Percentiles rank a stretch among this genome's conserved stretches.
Evolutionary conservation across 2,888 invertebrate species (phyloP).

Genomic region (Epirrita christyi): DNA sequence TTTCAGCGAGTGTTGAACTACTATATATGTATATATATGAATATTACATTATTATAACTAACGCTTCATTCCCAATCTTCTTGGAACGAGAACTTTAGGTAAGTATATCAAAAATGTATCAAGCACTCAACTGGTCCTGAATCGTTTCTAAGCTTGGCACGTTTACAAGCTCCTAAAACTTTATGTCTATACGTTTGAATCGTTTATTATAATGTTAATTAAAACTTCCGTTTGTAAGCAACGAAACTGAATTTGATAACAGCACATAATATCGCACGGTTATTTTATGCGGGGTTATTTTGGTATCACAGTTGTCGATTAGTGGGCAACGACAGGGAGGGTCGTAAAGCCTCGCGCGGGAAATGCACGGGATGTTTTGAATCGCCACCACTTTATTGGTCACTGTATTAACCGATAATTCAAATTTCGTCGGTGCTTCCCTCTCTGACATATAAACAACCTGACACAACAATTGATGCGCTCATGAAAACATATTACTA

Average conservation of each 20-base stretch:
- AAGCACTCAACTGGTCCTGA: neutral
- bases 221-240: conserved; percentile 20
- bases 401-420: conserved; percentile 79
- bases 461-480: conserved; percentile 50
- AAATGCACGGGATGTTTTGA: conserved; percentile 81
- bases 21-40: too few relatives aligned
- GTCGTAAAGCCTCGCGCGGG: conserved; percentile 71
- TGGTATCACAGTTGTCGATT: conserved; percentile 79
- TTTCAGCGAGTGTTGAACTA: too few relatives aligned
- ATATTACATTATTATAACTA: neutral
- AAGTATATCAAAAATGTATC: conserved; percentile 2
- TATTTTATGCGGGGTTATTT: conserved; percentile 70
- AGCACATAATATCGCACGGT: conserved; percentile 45
- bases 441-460: conserved; percentile 50
- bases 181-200: neutral
- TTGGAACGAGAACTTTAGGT: neutral
- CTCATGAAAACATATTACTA: conserved; percentile 27
- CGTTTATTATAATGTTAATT: conserved; percentile 9
- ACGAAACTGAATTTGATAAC: conserved; percentile 37
- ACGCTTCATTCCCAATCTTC: neutral
- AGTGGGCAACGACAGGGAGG: conserved; percentile 75
- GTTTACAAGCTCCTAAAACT: conserved; percentile 8
- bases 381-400: conserved; percentile 78
- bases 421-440: conserved; percentile 64
- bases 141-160: neutral